Conservation (phyloP, 2,888 invertebrate species). For the Erebia palarica region DNA sequence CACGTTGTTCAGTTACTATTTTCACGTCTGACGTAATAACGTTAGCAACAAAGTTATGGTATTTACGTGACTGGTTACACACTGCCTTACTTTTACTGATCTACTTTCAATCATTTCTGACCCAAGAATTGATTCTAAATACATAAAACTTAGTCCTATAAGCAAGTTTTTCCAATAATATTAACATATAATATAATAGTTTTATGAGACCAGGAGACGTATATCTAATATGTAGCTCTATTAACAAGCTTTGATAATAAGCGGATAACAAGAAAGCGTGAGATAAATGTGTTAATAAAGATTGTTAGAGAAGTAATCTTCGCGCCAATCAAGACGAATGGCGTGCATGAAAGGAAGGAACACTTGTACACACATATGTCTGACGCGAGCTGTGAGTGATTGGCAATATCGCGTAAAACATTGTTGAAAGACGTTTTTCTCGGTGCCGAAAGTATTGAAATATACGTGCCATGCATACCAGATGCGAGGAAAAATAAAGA, state of each 20-base stretch:
- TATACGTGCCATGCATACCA: slow-evolving; percentile 40
- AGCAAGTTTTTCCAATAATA: not conserved
- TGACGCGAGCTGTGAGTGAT: slow-evolving; percentile 47
- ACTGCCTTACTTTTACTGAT: slow-evolving; percentile 49
- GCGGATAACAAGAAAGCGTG: slow-evolving; percentile 22
- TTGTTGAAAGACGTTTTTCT: slow-evolving; percentile 44
- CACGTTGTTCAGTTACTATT: slow-evolving; percentile 80
- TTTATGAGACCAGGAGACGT: not conserved
- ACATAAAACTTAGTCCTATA: slow-evolving; percentile 1
- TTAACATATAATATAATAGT: not conserved
- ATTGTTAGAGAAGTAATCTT: slow-evolving; percentile 45
- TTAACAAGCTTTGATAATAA: not conserved
- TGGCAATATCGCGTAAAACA: slow-evolving; percentile 49
- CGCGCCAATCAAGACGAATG: slow-evolving; percentile 48
- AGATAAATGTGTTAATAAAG: slow-evolving; percentile 43
- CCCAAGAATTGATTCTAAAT: slow-evolving; percentile 22
- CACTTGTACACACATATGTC: slow-evolving; percentile 42
- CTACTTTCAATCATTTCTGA: slow-evolving; percentile 33
- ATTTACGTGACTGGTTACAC: slow-evolving; percentile 71
- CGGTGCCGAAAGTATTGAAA: slow-evolving; percentile 41
- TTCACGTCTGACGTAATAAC: slow-evolving; percentile 80
- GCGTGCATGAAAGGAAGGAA: slow-evolving; percentile 42
- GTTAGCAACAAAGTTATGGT: slow-evolving; percentile 79
- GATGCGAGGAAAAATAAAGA: slow-evolving; percentile 34
- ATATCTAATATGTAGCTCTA: not conserved